Conservation (phyloP, 1,140 invertebrate species). For the Brachionus rubens region DNA sequence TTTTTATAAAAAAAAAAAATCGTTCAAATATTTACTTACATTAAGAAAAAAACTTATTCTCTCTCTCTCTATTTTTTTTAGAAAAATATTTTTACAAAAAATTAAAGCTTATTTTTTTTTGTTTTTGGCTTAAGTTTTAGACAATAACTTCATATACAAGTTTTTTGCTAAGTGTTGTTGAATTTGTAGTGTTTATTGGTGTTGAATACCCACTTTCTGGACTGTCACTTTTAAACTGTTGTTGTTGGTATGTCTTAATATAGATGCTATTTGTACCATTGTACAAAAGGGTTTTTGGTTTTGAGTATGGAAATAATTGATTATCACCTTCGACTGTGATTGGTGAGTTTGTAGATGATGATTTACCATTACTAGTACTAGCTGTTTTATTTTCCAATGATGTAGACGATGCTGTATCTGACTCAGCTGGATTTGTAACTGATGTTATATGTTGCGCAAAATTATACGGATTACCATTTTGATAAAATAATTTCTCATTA, state of each 20-base stretch:
- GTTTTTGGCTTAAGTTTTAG: not conserved
- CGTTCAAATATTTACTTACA: slow-evolving; percentile 25
- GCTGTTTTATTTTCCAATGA: slow-evolving; percentile 38
- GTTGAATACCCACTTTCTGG: slow-evolving; percentile 37
- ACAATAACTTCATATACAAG: slow-evolving; percentile 45
- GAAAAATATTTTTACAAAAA: too few species aligned
- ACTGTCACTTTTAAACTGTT: slow-evolving; percentile 1
- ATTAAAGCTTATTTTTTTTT: not conserved
- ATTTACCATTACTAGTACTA: slow-evolving; percentile 34
- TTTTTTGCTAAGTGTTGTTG: not conserved
- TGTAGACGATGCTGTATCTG: slow-evolving; percentile 24
- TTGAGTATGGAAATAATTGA: slow-evolving; percentile 2
- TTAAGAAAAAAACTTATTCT: slow-evolving; percentile 32
- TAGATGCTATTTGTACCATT: slow-evolving; percentile 25
- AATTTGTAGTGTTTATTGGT: not conserved
- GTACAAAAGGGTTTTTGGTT: not conserved
- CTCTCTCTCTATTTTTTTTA: too few species aligned
- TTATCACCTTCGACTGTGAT: slow-evolving; percentile 15
- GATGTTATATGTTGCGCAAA: not conserved
- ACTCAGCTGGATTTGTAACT: slow-evolving; percentile 7
- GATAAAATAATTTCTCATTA: slow-evolving; percentile 26
- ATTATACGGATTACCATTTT: slow-evolving; percentile 8
- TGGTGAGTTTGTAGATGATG: slow-evolving; percentile 18
- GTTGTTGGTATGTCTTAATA: slow-evolving; percentile 25
- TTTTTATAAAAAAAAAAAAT: slow-evolving; percentile 8